Percentiles rank a stretch among this genome's conserved stretches.
Evolutionary conservation across 2,797 vertebrate species (phyloP).

Genomic region (Tenualosa thibaudeaui): DNA sequence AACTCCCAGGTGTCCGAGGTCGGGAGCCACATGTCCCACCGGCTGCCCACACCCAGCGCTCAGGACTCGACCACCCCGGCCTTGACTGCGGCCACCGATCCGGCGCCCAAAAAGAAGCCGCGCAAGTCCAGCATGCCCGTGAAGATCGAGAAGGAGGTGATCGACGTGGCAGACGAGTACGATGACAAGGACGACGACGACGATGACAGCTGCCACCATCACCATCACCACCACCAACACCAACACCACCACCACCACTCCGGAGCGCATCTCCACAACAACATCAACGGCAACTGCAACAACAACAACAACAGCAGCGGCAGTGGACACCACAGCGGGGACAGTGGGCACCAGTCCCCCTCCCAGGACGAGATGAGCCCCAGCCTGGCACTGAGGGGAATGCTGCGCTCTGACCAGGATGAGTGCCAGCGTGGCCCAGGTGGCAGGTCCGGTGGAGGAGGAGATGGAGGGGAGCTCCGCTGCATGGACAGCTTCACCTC

Average conservation of each 20-base stretch:
- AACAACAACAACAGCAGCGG: slow-evolving; percentile 69
- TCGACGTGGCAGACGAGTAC: slow-evolving; percentile 93
- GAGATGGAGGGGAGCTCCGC: slow-evolving; percentile 77
- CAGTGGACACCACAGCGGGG: slow-evolving; percentile 72
- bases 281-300: slow-evolving; percentile 77
- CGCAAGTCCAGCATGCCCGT: slow-evolving; percentile 99
- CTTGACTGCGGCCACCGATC: slow-evolving; percentile 68
- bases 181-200: slow-evolving; percentile 95
- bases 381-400: slow-evolving; percentile 86
- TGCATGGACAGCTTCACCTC: slow-evolving; percentile 96
- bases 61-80: slow-evolving; percentile 68
- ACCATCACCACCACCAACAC: slow-evolving; percentile 72
- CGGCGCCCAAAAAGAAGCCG: slow-evolving; percentile 96
- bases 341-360: slow-evolving; percentile 86
- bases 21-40: slow-evolving; percentile 62
- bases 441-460: slow-evolving; percentile 76
- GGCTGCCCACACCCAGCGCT: slow-evolving; percentile 72
- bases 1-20: slow-evolving; percentile 70
- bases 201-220: slow-evolving; percentile 74
- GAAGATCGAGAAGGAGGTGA: slow-evolving; percentile 99
- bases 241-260: slow-evolving; percentile 66
- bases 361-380: slow-evolving; percentile 97
- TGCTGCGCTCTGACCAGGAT: slow-evolving; percentile 86
- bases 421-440: slow-evolving; percentile 79
- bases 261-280: slow-evolving; percentile 72